Conservation (phyloP, 2,797 vertebrate genomes). For the Poliocrania exsul region DNA sequence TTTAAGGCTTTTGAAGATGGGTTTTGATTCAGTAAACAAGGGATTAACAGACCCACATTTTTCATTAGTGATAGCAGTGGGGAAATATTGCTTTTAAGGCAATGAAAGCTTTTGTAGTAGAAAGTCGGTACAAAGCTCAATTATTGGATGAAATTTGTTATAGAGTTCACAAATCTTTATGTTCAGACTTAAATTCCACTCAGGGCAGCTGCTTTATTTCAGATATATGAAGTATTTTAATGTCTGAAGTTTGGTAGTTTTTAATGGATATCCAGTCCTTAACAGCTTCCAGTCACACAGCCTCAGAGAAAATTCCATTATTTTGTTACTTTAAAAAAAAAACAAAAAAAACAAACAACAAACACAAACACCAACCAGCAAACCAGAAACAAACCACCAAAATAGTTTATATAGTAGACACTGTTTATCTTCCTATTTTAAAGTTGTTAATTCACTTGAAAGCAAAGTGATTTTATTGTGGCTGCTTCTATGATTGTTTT, state of each 20-base stretch:
- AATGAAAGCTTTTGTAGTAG: background rate
- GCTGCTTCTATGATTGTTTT: background rate
- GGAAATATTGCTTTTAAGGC: background rate
- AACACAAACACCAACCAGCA: too few relatives aligned
- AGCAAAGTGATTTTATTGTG: background rate
- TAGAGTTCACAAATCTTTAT: background rate
- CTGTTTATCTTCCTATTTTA: background rate
- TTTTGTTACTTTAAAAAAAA: background rate
- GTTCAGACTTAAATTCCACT: background rate
- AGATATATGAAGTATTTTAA: background rate
- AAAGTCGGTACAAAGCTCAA: background rate
- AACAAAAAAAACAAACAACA: too few relatives aligned
- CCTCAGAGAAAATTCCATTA: background rate
- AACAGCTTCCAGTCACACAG: background rate
- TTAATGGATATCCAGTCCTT: background rate
- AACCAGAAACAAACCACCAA: background rate
- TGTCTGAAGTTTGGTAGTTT: background rate
- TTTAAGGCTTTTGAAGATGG: background rate
- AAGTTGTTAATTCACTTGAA: conserved; percentile 13
- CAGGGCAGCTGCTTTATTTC: background rate
- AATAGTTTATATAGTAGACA: background rate
- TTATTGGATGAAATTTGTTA: background rate
- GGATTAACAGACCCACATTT: background rate
- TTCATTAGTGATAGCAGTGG: background rate
- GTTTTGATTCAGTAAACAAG: background rate